A percentile compares a stretch with the other conserved stretches of the same genome.
These are phyloP conservation scores for Ceraclea dissimilis DNA, from an alignment of 2,888 invertebrate species.

Conservation along the genomic window DNA sequence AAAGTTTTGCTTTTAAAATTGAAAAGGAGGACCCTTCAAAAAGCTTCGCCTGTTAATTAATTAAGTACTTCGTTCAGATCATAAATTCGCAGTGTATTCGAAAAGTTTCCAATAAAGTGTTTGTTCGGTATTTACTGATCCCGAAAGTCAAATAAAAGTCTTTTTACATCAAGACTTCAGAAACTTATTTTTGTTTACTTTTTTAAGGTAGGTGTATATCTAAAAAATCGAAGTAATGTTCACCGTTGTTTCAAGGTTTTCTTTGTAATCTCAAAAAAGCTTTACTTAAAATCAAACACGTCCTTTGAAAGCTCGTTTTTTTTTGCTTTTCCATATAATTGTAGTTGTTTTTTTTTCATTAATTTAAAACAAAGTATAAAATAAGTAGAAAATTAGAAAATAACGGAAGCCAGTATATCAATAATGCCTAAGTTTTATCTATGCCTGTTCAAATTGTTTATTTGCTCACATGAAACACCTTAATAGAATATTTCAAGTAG, in stretches of 20 bases:
- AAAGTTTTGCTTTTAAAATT: slow-evolving; percentile 4
- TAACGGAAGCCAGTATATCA: too few species aligned
- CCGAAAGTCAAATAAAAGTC: slow-evolving; percentile 7
- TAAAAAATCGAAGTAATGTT: neutral
- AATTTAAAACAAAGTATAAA: too few species aligned
- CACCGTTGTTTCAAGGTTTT: neutral
- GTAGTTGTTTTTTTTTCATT: too few species aligned
- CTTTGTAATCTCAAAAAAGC: slow-evolving; percentile 1
- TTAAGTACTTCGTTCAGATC: slow-evolving; percentile 5
- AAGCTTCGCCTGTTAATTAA: slow-evolving; percentile 6
- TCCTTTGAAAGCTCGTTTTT: neutral
- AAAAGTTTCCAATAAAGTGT: slow-evolving; percentile 6
- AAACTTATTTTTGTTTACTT: slow-evolving; percentile 2
- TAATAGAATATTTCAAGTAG: too few species aligned
- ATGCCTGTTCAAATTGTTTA: too few species aligned
- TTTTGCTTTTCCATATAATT: too few species aligned
- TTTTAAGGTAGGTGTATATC: neutral
- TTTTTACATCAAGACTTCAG: slow-evolving; percentile 1
- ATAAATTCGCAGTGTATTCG: slow-evolving; percentile 8
- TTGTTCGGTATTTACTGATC: slow-evolving; percentile 6
- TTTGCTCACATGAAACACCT: too few species aligned
- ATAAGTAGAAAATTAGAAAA: too few species aligned
- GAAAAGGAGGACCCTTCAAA: neutral
- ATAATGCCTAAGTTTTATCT: too few species aligned
- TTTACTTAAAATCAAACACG: neutral